Evolutionary conservation across 2,113 vertebrate genomes (phyloP).

Genomic region (Felis chaus): DNA sequence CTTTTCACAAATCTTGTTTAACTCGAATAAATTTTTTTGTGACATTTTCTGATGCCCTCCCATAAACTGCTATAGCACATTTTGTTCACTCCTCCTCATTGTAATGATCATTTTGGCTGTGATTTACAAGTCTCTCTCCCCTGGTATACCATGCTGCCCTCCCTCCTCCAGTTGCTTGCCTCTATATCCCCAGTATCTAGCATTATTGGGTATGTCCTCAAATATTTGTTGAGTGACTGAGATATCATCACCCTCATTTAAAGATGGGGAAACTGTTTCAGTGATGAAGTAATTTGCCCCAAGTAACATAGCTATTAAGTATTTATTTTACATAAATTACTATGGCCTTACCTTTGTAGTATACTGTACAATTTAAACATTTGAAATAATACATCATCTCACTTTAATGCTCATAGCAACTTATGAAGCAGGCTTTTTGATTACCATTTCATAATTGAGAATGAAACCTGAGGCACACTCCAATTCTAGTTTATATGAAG

Average conservation of each 20-base stretch:
- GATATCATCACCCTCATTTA: not conserved
- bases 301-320: slow-evolving; percentile 25
- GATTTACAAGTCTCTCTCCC: slow-evolving; percentile 32
- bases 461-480: not conserved
- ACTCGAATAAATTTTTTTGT: not conserved
- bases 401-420: slow-evolving; percentile 25
- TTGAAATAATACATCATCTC: slow-evolving; percentile 41
- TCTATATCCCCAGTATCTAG: not conserved
- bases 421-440: not conserved
- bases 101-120: not conserved
- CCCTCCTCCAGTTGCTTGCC: not conserved
- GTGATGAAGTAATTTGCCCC: slow-evolving; percentile 36
- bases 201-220: slow-evolving; percentile 37
- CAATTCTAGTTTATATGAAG: slow-evolving; percentile 39
- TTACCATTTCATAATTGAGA: slow-evolving; percentile 24
- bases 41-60: not conserved
- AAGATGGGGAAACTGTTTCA: slow-evolving; percentile 48
- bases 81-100: slow-evolving; percentile 16
- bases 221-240: slow-evolving; percentile 13
- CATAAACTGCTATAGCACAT: slow-evolving; percentile 30
- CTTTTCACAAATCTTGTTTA: slow-evolving; percentile 1
- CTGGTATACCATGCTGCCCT: not conserved
- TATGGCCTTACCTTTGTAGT: slow-evolving; percentile 28
- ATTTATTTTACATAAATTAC: slow-evolving; percentile 55
- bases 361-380: slow-evolving; percentile 22